Evolutionary conservation across 2,888 invertebrate species (phyloP).

Genomic region (Philonicus albiceps): DNA sequence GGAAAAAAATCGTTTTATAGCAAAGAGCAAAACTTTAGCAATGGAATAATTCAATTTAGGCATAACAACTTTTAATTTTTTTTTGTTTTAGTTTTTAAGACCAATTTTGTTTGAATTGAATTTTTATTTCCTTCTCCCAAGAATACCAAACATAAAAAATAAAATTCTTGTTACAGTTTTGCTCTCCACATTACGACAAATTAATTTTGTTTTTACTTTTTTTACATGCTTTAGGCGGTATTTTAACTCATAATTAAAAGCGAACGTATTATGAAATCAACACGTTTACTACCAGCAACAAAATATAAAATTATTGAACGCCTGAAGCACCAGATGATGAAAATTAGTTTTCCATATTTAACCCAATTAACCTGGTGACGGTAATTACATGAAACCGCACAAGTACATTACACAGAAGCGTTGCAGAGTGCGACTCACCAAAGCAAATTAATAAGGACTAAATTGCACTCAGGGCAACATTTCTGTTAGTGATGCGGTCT

Average conservation of each 20-base stretch:
- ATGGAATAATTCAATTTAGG: too few species aligned
- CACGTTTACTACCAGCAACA: background rate
- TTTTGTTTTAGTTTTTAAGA: too few species aligned
- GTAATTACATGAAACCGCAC: background rate
- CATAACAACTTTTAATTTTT: too few species aligned
- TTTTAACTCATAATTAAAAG: background rate
- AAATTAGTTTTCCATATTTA: background rate
- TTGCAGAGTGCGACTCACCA: background rate
- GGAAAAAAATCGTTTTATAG: too few species aligned
- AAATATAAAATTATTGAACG: background rate
- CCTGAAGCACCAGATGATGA: background rate
- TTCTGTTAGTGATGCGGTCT: background rate
- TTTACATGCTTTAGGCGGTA: background rate
- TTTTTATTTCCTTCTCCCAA: too few species aligned
- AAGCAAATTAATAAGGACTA: background rate
- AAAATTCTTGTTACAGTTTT: too few species aligned
- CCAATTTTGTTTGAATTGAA: too few species aligned
- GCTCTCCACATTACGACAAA: too few species aligned
- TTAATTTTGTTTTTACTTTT: too few species aligned
- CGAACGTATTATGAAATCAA: background rate
- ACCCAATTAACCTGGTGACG: background rate
- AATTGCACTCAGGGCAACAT: background rate
- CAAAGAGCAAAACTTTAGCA: too few species aligned
- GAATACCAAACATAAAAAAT: too few species aligned
- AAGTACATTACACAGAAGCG: background rate